Conservation (phyloP, 2,888 invertebrate genomes). For the Poecilobothrus nobilitatus region DNA sequence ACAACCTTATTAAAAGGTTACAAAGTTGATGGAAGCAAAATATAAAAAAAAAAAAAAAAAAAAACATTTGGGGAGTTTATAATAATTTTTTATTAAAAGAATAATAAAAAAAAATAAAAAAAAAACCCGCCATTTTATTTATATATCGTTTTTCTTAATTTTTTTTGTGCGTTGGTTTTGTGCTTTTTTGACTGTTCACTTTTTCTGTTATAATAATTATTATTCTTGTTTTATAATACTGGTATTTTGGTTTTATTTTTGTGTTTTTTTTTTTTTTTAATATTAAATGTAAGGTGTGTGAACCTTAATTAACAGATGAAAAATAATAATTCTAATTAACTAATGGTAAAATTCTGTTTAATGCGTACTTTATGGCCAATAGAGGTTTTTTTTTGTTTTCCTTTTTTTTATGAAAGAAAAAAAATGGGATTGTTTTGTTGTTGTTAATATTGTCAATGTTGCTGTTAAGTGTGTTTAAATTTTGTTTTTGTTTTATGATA, state of each 20-base stretch:
- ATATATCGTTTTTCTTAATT: no score
- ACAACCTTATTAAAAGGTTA: not conserved
- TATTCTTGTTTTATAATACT: not conserved
- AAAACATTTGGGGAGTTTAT: not conserved
- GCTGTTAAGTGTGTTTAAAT: no score
- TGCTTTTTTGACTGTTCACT: no score
- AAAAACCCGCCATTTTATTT: not conserved
- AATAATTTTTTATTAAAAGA: not conserved
- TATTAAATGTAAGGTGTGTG: constrained; percentile 19
- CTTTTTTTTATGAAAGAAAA: not conserved
- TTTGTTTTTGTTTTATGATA: not conserved
- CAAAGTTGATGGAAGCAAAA: not conserved
- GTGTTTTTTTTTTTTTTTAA: not conserved
- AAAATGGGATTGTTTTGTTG: no score
- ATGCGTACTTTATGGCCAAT: constrained; percentile 21
- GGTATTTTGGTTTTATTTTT: not conserved
- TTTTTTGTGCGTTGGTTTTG: no score
- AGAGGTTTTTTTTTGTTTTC: not conserved
- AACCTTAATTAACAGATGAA: constrained; percentile 22
- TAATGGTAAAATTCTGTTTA: constrained; percentile 24
- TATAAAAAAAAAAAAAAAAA: not conserved
- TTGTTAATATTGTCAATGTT: no score
- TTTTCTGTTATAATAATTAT: no score
- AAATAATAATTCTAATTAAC: constrained; percentile 25
- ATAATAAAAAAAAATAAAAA: not conserved